A percentile compares a stretch with the other conserved stretches of the same genome.
Conservation (phyloP, 2,113 vertebrate genomes). For the Cricetomys ansorgei region DNA sequence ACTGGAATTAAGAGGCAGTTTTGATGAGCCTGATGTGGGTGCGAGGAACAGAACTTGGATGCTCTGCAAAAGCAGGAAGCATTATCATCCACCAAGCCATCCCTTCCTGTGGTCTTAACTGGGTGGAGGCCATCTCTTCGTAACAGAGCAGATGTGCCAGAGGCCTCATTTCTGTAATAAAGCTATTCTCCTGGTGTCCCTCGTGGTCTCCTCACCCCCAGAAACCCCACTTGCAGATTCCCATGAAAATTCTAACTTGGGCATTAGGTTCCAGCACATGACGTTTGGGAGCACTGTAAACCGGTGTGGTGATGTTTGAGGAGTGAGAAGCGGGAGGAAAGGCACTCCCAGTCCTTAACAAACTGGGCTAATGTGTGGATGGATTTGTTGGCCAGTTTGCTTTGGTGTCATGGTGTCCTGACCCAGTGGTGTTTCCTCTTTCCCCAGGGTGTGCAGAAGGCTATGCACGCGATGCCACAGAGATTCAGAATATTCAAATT, state of each 20-base stretch:
- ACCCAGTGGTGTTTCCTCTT: fast-evolving
- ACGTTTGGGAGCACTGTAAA: neutral
- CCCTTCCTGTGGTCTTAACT: no score
- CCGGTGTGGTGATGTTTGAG: neutral
- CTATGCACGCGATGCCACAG: slow-evolving; percentile 96
- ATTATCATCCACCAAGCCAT: neutral
- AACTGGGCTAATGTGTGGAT: fast-evolving
- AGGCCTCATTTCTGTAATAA: no score
- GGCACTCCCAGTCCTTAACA: fast-evolving
- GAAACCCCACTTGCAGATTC: no score
- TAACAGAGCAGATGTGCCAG: neutral
- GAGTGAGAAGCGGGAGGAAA: neutral
- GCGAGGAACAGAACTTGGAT: neutral
- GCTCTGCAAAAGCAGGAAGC: neutral
- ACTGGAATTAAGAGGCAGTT: neutral
- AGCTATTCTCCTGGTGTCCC: neutral
- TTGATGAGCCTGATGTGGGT: neutral
- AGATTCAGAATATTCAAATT: slow-evolving; percentile 99
- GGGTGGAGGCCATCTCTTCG: no score
- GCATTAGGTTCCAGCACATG: neutral
- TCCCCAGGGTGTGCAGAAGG: slow-evolving; percentile 95
- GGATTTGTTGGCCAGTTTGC: fast-evolving
- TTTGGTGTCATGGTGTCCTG: neutral
- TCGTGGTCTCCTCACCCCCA: neutral
- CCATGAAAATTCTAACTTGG: neutral